phyloP scores from a whole-genome alignment of 2,797 vertebrate species.

The Ctenopoma kingsleyae region DNA sequence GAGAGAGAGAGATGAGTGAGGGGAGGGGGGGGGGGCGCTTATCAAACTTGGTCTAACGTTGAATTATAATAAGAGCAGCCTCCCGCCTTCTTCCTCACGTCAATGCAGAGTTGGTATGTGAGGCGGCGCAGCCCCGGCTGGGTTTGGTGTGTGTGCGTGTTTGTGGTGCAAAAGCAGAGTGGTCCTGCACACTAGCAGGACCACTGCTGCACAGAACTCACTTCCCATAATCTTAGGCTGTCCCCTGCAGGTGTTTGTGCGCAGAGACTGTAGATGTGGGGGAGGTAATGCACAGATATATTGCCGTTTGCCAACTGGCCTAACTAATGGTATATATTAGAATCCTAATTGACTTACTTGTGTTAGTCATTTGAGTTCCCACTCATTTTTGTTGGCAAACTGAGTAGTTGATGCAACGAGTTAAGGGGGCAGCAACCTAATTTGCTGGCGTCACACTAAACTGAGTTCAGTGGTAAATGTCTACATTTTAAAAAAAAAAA shows the following conservation, averaged over 20 bases:
- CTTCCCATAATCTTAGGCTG: conserved; percentile 49
- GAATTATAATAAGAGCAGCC: conserved; percentile 87
- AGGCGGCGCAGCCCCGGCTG: conserved; percentile 57
- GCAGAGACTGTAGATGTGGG: conserved; percentile 45
- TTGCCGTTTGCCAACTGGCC: conserved; percentile 45
- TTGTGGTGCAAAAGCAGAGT: conserved; percentile 51
- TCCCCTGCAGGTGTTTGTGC: conserved; percentile 70
- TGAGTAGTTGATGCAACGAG: background rate
- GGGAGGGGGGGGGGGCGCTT: conserved; percentile 79
- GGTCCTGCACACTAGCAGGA: conserved; percentile 20
- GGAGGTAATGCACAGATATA: conserved; percentile 49
- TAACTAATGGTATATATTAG: conserved; percentile 44
- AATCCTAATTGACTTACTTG: conserved; percentile 44
- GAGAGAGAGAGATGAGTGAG: background rate
- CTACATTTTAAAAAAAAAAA: no score
- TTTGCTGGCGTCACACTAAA: background rate
- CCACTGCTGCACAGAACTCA: no score
- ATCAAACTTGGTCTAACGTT: conserved; percentile 92
- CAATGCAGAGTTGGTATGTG: conserved; percentile 80
- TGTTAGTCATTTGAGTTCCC: conserved; percentile 25
- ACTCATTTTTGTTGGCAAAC: conserved; percentile 12
- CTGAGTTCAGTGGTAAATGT: no score
- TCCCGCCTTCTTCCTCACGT: conserved; percentile 72
- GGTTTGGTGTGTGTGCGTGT: conserved; percentile 32
- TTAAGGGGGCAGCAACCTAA: background rate